phyloP scores from a whole-genome alignment of 2,797 vertebrate genomes.

The Myotis planiceps region DNA sequence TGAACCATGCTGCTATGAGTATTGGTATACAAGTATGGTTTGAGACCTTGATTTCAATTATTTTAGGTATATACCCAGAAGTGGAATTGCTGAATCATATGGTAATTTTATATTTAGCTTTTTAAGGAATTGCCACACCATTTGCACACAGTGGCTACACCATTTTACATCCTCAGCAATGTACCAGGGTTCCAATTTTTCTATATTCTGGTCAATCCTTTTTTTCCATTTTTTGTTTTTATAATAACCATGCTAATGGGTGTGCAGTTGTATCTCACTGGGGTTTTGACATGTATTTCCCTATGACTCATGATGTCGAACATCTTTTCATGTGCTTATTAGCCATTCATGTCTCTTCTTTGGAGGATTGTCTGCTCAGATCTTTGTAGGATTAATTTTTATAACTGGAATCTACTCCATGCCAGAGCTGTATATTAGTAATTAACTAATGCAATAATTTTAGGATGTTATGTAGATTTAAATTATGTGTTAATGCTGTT shows the following conservation, averaged over 20 bases:
- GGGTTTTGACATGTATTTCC: not conserved
- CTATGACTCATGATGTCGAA: not conserved
- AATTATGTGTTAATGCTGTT: not conserved
- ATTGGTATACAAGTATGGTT: not conserved
- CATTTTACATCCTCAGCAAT: not conserved
- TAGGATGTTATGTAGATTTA: not conserved
- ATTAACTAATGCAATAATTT: slow-evolving; percentile 28
- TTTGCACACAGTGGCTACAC: not conserved
- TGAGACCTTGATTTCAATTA: not conserved
- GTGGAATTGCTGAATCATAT: not conserved
- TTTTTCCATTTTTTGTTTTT: not conserved
- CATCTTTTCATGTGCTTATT: not conserved
- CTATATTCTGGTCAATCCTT: not conserved
- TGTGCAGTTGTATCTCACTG: not conserved
- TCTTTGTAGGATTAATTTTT: not conserved
- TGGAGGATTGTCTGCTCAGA: not conserved
- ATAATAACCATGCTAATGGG: not conserved
- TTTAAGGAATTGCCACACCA: not conserved
- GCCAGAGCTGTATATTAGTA: not conserved
- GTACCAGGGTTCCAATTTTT: not conserved
- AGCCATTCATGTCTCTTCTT: not conserved
- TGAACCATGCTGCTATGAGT: not conserved
- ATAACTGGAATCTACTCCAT: not conserved
- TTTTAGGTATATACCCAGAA: not conserved
- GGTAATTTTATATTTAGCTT: not conserved